Base-by-base conservation (phyloP, 2,113 vertebrate genomes). In the Laticauda laticaudata region DNA sequence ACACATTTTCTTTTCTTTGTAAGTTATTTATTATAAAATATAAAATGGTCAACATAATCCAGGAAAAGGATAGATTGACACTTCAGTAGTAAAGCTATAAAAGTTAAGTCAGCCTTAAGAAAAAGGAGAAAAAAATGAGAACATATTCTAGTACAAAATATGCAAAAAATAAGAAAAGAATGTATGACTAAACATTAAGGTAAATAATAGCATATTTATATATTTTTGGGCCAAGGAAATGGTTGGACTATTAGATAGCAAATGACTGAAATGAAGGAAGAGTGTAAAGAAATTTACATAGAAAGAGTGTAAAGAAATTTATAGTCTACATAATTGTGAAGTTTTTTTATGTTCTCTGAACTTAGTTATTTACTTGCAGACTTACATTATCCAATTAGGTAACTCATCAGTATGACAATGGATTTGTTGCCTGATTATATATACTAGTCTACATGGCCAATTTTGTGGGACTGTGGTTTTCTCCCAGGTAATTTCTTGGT, bases 1-100 rank as follows among this genome's bases (percentile, higher is more conserved):
- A 8, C 20, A 43, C 11, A 12, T 89, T 94, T 94, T 89, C 9
- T 91, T 91, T 93, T 88, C 48, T 89, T 34, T 92, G 15, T 18
- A 91, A 55, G 0, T 0, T 92, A 34, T 87, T 87, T 0, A 2
- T 91, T 93, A 94, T 91, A 91, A 93, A 94, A 87, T 29, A 39
- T 3, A n/a, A 59, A 8, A 86, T 45, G 11, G 12, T n/a, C 61
- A 69, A 69, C 29, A 12, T n/a, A 69, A n/a, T 69, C 12, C 61
- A n/a, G 29, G 11, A 64, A 64, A 64, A 64, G 29, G 26, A 4
- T 64, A 75, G n/a, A 3, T 34, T 75, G 69, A 75, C 1, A 1
- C 69, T 39, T 20, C 5, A 20, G n/a, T 75, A 20, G 15, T 18
- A n/a, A 39, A 39, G 5, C 69, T 39, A 75, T 75, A 75, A 6